These are phyloP conservation scores for Holothuria leucospilota DNA, from an alignment of 53 echinoderm and acorn worm genomes.

Conservation along the genomic window DNA sequence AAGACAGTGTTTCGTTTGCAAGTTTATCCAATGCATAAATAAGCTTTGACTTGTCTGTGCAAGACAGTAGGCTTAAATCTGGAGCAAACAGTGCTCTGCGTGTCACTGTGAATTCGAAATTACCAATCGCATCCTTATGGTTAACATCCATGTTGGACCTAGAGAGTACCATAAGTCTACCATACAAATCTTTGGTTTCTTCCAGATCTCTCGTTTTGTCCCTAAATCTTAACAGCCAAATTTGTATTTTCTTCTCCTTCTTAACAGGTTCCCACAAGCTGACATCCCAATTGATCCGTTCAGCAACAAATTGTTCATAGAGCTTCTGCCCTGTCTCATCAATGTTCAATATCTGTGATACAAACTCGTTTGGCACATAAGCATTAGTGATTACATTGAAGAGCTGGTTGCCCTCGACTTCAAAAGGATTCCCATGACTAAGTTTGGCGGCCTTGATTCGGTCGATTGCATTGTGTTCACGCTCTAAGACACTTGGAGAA, in stretches of 20 bases:
- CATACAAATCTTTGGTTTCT: conserved; percentile 64
- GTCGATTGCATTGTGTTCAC: conserved; percentile 5
- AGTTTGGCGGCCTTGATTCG: conserved; percentile 57
- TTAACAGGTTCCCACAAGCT: conserved; percentile 61
- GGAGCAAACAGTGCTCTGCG: conserved; percentile 52
- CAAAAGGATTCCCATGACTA: conserved; percentile 65
- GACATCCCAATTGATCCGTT: conserved; percentile 47
- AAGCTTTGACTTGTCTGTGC: conserved; percentile 15
- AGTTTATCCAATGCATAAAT: not conserved
- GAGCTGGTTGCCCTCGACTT: conserved; percentile 36
- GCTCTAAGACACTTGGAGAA: conserved; percentile 29
- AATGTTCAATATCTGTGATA: conserved; percentile 52
- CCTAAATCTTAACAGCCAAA: conserved; percentile 19
- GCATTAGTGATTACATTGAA: conserved; percentile 25
- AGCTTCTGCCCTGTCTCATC: conserved; percentile 38
- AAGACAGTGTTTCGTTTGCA: not conserved
- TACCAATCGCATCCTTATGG: conserved; percentile 40
- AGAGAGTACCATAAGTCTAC: conserved; percentile 56
- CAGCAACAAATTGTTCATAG: conserved; percentile 54
- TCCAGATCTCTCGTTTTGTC: conserved; percentile 59
- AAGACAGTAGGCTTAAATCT: conserved; percentile 36
- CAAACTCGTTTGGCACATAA: not conserved
- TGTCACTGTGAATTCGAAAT: conserved; percentile 47
- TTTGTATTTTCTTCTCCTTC: conserved; percentile 50
- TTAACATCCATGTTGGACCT: conserved; percentile 55